Evolutionary conservation across 2,797 vertebrate genomes (phyloP).

Genomic region (Mus caroli): DNA sequence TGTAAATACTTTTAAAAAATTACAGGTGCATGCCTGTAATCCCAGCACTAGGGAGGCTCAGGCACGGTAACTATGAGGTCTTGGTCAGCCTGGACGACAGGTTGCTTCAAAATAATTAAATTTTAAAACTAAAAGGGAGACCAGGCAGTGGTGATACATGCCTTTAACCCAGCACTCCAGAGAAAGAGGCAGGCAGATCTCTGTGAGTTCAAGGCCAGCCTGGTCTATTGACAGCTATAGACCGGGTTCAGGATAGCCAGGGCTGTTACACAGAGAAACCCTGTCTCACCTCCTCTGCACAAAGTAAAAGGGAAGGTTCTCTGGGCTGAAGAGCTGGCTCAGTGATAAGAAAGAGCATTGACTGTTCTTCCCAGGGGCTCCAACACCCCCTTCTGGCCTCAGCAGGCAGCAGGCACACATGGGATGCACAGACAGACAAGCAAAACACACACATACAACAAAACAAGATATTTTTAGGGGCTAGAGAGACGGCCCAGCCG

Average conservation of each 20-base stretch:
- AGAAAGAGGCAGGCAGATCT: neutral
- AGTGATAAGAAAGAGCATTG: neutral
- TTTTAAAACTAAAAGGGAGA: neutral
- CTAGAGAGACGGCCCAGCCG: too few species aligned
- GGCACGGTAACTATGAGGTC: neutral
- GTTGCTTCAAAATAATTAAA: neutral
- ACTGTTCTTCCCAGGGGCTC: neutral
- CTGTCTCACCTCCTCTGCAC: neutral
- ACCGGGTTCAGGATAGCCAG: neutral
- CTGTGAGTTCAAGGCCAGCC: neutral
- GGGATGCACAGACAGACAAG: neutral
- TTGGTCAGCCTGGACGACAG: neutral
- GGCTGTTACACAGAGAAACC: neutral
- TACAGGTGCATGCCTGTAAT: neutral
- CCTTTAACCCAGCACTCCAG: neutral
- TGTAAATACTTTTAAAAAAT: neutral
- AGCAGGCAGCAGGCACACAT: neutral
- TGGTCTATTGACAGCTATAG: neutral
- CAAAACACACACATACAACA: neutral
- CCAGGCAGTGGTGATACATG: neutral
- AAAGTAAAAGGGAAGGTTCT: neutral
- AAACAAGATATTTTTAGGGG: neutral
- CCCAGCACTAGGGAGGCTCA: neutral
- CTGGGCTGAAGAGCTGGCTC: neutral
- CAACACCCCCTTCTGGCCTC: neutral